Percentiles rank a stretch among this genome's conserved stretches.
Conservation (phyloP, 2,888 invertebrate species). For the Diarsia mendica region DNA sequence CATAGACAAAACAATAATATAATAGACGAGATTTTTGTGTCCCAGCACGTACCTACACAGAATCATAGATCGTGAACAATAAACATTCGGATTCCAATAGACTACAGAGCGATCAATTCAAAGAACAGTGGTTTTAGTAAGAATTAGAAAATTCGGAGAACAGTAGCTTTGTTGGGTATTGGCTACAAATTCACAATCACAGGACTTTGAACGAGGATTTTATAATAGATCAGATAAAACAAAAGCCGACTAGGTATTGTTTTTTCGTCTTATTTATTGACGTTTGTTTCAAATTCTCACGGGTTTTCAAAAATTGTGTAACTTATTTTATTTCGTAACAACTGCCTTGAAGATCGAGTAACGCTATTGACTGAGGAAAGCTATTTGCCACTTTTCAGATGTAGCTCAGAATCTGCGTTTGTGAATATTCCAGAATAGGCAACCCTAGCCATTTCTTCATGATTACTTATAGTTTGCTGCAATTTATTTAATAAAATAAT, state of each 20-base stretch:
- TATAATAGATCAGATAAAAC: background rate
- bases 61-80: conserved; percentile 39
- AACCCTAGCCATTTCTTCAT: conserved; percentile 42
- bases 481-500: conserved; percentile 50
- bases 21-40: conserved; percentile 13
- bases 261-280: background rate
- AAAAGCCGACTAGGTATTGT: conserved; percentile 23
- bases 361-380: background rate
- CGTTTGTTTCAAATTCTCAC: background rate
- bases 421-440: background rate
- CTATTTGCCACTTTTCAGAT: background rate
- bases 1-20: conserved; percentile 12
- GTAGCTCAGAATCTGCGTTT: background rate
- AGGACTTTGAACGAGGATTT: conserved; percentile 15
- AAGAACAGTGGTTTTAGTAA: conserved; percentile 41
- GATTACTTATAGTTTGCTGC: conserved; percentile 18
- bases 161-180: conserved; percentile 27
- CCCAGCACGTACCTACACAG: conserved; percentile 27
- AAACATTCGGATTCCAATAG: conserved; percentile 39
- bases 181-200: conserved; percentile 6
- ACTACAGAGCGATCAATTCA: conserved; percentile 20
- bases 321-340: background rate
- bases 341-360: background rate
- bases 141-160: conserved; percentile 49
- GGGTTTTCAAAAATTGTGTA: background rate